These are phyloP conservation scores for Temnothorax curvispinosus DNA, from an alignment of 1,140 invertebrate species.

Conservation along the genomic window DNA sequence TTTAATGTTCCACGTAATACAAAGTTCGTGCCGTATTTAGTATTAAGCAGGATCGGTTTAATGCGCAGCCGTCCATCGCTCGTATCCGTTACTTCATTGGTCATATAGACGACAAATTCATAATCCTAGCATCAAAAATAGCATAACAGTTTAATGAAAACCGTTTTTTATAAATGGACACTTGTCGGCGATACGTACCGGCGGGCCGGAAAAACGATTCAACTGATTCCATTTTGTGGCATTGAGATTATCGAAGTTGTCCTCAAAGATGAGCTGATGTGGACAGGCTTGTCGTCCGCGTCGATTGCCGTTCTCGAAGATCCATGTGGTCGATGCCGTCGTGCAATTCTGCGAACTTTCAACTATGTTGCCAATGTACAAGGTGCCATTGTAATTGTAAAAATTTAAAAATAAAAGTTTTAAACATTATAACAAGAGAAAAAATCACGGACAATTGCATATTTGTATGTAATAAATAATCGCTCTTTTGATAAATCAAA, in stretches of 20 bases:
- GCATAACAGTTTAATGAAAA: not conserved
- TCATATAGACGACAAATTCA: conserved; percentile 90
- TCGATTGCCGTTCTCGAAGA: conserved; percentile 55
- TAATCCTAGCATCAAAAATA: conserved; percentile 83
- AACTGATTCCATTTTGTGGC: conserved; percentile 69
- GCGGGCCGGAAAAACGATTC: conserved; percentile 71
- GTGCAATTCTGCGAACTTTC: conserved; percentile 48
- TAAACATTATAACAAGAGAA: too few species aligned
- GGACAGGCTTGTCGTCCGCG: conserved; percentile 72
- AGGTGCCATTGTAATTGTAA: too few species aligned
- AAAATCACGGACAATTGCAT: too few species aligned
- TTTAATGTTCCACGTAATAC: conserved; percentile 85
- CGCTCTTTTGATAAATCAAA: too few species aligned
- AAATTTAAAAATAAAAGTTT: too few species aligned
- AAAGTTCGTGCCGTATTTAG: conserved; percentile 85
- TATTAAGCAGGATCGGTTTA: conserved; percentile 87
- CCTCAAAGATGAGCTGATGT: conserved; percentile 78
- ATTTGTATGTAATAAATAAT: too few species aligned
- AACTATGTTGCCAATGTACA: too few species aligned
- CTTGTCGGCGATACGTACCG: conserved; percentile 67
- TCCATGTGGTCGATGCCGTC: conserved; percentile 68
- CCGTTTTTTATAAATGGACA: not conserved
- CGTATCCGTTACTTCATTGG: conserved; percentile 87
- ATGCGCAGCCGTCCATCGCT: conserved; percentile 88
- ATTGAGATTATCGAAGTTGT: conserved; percentile 74